Percentiles rank a stretch among this genome's conserved stretches.
Conservation (phyloP, 92 coral and sea anemone species). For the Diadumene lineata region DNA sequence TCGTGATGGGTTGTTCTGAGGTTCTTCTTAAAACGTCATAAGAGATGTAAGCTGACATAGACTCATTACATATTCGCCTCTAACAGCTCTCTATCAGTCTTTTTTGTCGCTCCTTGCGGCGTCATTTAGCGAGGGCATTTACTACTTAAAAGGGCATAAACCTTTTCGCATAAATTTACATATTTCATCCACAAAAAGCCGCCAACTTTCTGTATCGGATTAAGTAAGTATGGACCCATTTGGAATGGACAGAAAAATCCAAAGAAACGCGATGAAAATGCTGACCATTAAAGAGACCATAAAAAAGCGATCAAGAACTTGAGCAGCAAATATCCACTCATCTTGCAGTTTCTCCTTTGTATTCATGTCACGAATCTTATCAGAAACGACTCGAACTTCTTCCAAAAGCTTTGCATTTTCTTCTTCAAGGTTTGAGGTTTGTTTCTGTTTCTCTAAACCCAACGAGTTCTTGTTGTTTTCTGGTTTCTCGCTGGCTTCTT, state of each 20-base stretch:
- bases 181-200: too few relatives aligned
- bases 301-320: slow-evolving; percentile 49
- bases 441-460: neutral
- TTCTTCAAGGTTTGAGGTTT: neutral
- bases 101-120: too few relatives aligned
- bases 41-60: too few relatives aligned
- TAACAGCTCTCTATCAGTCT: too few relatives aligned
- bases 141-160: too few relatives aligned
- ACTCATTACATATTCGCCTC: too few relatives aligned
- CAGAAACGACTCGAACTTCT: slow-evolving; percentile 19
- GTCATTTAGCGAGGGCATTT: too few relatives aligned
- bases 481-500: neutral
- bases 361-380: slow-evolving; percentile 23
- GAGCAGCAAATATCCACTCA: slow-evolving; percentile 42
- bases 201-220: too few relatives aligned
- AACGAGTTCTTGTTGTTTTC: neutral
- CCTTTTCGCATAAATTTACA: too few relatives aligned
- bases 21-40: too few relatives aligned
- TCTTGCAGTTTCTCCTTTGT: neutral
- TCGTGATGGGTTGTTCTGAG: too few relatives aligned
- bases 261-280: slow-evolving; percentile 10
- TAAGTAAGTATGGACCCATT: too few relatives aligned
- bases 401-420: neutral
- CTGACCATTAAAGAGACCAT: neutral
- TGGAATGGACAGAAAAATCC: slow-evolving; percentile 9